These are phyloP conservation scores for Wiebesia pumilae DNA, from an alignment of 1,140 invertebrate species.

Conservation along the genomic window DNA sequence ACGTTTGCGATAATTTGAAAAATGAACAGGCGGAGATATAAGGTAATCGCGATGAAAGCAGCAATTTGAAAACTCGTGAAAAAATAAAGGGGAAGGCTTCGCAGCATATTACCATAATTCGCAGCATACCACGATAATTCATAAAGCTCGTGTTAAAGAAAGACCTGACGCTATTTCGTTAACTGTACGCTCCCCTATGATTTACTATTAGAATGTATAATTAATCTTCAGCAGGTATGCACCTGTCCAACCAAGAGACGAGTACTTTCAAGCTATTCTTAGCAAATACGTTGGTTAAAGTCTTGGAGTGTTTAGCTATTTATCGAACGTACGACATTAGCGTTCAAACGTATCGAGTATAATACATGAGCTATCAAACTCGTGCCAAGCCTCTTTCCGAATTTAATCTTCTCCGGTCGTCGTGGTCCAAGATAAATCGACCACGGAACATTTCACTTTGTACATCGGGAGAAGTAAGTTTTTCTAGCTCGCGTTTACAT, in stretches of 20 bases:
- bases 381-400: slow-evolving; percentile 9
- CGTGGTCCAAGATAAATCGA: slow-evolving; percentile 7
- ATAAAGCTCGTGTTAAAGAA: too few relatives aligned
- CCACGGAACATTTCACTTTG: not conserved
- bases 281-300: too few relatives aligned
- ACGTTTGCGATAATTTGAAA: not conserved
- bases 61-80: too few relatives aligned
- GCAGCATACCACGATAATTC: too few relatives aligned
- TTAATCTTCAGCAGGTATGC: not conserved
- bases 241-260: not conserved
- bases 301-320: too few relatives aligned
- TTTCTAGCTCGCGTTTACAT: not conserved
- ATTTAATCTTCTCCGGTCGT: not conserved
- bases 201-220: not conserved
- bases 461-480: slow-evolving; percentile 4
- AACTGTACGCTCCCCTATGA: too few relatives aligned
- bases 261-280: not conserved
- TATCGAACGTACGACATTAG: not conserved
- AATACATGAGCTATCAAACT: not conserved
- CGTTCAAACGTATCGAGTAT: not conserved
- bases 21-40: not conserved
- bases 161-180: too few relatives aligned
- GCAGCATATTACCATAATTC: too few relatives aligned
- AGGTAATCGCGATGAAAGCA: too few relatives aligned
- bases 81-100: too few relatives aligned